Conservation (phyloP, 2,888 invertebrate species). For the Meiosimyza decipiens region DNA sequence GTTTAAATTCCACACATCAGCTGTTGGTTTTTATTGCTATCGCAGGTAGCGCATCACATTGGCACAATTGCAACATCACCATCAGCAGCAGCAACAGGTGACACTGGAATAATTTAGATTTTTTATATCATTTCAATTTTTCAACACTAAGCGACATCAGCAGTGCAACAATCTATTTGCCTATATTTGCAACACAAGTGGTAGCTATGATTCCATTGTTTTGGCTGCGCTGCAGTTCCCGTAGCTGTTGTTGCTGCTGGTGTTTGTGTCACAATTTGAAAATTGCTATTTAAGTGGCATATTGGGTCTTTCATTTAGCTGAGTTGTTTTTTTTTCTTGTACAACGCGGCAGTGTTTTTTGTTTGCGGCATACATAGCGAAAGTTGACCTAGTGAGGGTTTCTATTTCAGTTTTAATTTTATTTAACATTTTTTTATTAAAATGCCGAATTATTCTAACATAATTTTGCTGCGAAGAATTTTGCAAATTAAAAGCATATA, state of each 20-base stretch:
- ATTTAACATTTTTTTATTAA: no score
- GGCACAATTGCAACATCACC: slow-evolving; percentile 38
- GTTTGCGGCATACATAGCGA: slow-evolving; percentile 57
- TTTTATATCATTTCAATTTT: neutral
- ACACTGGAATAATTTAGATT: slow-evolving; percentile 53
- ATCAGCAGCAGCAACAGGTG: slow-evolving; percentile 54
- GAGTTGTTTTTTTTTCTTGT: slow-evolving; percentile 12
- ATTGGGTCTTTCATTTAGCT: slow-evolving; percentile 16
- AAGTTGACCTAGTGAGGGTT: slow-evolving; percentile 60
- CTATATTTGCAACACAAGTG: slow-evolving; percentile 34
- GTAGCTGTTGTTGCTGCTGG: slow-evolving; percentile 27
- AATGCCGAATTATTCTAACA: no score
- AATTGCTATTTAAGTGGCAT: slow-evolving; percentile 31
- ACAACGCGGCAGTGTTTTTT: slow-evolving; percentile 28
- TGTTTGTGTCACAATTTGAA: slow-evolving; percentile 25
- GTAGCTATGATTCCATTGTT: slow-evolving; percentile 47
- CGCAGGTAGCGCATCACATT: slow-evolving; percentile 36
- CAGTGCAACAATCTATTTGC: slow-evolving; percentile 30
- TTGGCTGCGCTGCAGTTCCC: slow-evolving; percentile 36
- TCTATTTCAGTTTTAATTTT: no score
- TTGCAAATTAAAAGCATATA: no score
- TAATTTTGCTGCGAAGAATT: no score
- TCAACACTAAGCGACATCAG: neutral
- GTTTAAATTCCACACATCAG: slow-evolving; percentile 32
- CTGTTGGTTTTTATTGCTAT: slow-evolving; percentile 45